Evolutionary conservation across 2,113 vertebrate species (phyloP), one percentile per base, ranked within the genome.

Genomic region (Phrynosoma platyrhinos): DNA sequence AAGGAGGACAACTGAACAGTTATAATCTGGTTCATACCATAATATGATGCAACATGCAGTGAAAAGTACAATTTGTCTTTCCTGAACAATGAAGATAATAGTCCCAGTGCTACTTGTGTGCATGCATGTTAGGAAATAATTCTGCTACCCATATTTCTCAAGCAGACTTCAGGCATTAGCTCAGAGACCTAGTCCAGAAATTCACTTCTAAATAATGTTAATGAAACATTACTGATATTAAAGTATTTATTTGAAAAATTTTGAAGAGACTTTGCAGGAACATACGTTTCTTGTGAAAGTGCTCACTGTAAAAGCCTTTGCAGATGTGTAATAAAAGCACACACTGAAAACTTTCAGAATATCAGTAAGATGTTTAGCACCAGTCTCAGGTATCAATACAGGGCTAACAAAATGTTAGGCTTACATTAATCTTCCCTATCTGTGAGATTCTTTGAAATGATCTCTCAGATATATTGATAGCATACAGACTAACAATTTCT

Each of bases 301-400:
- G 90, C 92, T 92, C 91, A 92, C 93, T 91, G 91, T 88, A 93
- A 87, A 92, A 94, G 93, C 42, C n/a, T 89, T 91, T 90, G 90
- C 85, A 94, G 92, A 89, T 92, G 92, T 84, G 92, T 93, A 95
- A 95, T 95, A 95, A 95, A 94, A 93, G 94, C 92, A 94, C 94
- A 96, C 92, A 93, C 93, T 94, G 94, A 95, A 95, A 95, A 95
- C 68, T 94, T 95, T 95, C 93, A 95, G 92, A 92, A 94, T 92
- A 94, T 95, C 92, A 95, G 95, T 95, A 95, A 95, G 93, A 95
- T 0, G 25, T 85, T 93, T 96, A 96, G 95, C 95, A 96, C 95
- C 95, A 95, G 79, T 92, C 91, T 89, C 25, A n/a, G 16, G 84
- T 25, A 78, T 42, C 72, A 85, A 16, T 83, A 88, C 92, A 83